Conservation (phyloP, 2,113 vertebrate species). For the Reinhardtius hippoglossoides region DNA sequence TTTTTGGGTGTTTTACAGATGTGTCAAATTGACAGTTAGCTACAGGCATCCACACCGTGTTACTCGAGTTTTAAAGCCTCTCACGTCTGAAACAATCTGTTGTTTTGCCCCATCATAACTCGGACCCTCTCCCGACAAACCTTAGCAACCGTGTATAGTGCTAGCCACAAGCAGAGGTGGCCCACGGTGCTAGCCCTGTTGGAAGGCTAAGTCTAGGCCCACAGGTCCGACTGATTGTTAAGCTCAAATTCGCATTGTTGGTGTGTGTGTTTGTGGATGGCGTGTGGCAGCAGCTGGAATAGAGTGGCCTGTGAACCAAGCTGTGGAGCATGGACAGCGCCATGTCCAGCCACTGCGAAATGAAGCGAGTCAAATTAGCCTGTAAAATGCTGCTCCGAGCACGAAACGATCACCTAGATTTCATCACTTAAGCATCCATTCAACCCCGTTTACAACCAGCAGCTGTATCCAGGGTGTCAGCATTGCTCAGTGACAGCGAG, state of each 20-base stretch:
- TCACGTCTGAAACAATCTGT: slow-evolving; percentile 39
- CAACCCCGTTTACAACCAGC: not conserved
- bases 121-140: slow-evolving; percentile 33
- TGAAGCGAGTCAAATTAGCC: slow-evolving; percentile 27
- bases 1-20: slow-evolving; percentile 15
- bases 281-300: slow-evolving; percentile 63
- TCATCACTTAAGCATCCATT: slow-evolving; percentile 2
- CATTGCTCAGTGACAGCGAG: not conserved
- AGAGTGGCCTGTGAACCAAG: slow-evolving; percentile 54
- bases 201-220: slow-evolving; percentile 67
- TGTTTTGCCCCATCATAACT: slow-evolving; percentile 65
- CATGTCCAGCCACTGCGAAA: slow-evolving; percentile 43
- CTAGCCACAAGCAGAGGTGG: slow-evolving; percentile 49
- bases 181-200: slow-evolving; percentile 30
- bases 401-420: slow-evolving; percentile 28
- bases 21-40: not conserved
- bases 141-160: slow-evolving; percentile 22
- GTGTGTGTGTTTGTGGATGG: slow-evolving; percentile 43
- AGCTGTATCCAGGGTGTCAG: not conserved
- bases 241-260: slow-evolving; percentile 69
- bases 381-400: slow-evolving; percentile 9
- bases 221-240: slow-evolving; percentile 58
- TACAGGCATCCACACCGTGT: not conserved
- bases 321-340: slow-evolving; percentile 56
- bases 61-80: slow-evolving; percentile 14